These are phyloP conservation scores for Dicaeum eximium DNA, from an alignment of 2,113 vertebrate species.

Conservation along the genomic window DNA sequence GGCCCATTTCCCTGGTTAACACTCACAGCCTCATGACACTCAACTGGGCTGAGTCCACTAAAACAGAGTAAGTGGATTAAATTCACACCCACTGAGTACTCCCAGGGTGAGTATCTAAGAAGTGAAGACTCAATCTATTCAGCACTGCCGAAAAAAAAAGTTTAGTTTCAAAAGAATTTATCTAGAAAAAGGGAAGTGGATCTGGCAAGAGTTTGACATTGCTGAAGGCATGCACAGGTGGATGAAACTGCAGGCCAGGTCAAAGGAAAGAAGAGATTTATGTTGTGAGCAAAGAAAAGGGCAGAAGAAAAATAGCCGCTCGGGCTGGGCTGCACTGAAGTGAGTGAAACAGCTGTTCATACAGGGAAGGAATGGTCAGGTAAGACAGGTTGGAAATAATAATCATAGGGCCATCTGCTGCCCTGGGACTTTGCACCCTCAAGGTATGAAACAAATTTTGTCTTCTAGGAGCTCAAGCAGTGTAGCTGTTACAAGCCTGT, in stretches of 20 bases:
- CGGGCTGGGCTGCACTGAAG: slow-evolving; percentile 84
- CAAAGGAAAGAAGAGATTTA: slow-evolving; percentile 89
- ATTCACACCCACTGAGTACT: neutral
- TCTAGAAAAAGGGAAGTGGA: slow-evolving; percentile 43
- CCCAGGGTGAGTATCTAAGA: neutral
- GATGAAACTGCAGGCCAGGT: slow-evolving; percentile 89
- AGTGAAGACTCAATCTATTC: neutral
- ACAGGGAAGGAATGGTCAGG: slow-evolving; percentile 91
- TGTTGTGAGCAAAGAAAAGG: slow-evolving; percentile 89
- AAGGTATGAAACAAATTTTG: slow-evolving; percentile 83
- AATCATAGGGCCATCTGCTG: slow-evolving; percentile 97
- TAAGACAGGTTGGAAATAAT: slow-evolving; percentile 91
- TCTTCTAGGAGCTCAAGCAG: slow-evolving; percentile 85
- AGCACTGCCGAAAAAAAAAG: slow-evolving; percentile 24
- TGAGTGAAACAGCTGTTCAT: slow-evolving; percentile 95
- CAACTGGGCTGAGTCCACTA: neutral
- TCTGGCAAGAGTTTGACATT: slow-evolving; percentile 72
- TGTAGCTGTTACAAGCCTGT: slow-evolving; percentile 70
- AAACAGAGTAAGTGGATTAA: neutral
- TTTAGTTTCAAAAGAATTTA: slow-evolving; percentile 63
- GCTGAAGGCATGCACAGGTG: slow-evolving; percentile 94
- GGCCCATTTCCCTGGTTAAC: neutral
- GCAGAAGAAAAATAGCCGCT: slow-evolving; percentile 92
- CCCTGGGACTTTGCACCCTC: slow-evolving; percentile 88
- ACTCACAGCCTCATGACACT: neutral